Base-by-base conservation (phyloP, 2,888 invertebrate genomes). In the Polia nebulosa region DNA sequence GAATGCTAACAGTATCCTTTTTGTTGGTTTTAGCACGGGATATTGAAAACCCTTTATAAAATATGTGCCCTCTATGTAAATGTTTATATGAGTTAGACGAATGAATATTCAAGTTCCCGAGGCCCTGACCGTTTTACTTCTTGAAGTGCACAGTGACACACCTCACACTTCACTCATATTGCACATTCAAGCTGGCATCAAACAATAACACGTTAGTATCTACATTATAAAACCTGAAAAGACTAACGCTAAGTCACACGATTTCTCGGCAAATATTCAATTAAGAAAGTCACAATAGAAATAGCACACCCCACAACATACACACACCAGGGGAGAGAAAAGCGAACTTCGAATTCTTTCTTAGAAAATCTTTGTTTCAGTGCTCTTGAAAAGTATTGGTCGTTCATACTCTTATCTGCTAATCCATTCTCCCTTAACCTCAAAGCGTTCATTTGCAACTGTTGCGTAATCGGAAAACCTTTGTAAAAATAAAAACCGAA, bases 261-360 rank as follows among this genome's bases (percentile, higher is more conserved):
- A 65, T 49, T 1, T 44, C 56, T 62, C 4, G 27, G 20, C 22
- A 75, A 59, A 49, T 66, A 20, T 67, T 83, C 83, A n/a, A 84
- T 27, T 0, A 78, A 13, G 32, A 83, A 82, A 22, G 59, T 20
- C 1, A 70, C 5, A 11, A 53, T 29, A 15, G 84, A 65, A 5
- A 78, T 29, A 27, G 29, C 8, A 27, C 72, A 80, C 9, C 83
- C 83, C 9, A 41, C n/a, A 3, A 41, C 17, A 17, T 78, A 82
- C 25, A 83, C 57, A 15, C 39, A 17, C 83, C 83, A 83, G 0
- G 84, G 82, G 1, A 72, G 9, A 17, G 63, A 29, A 51, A 84
- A 84, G 17, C 80, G 70, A 45, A 49, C 62, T 41, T 72, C 64
- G 7, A 76, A 76, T 20, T 70, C 59, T 62, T 74, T 69, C 1